phyloP scores from a whole-genome alignment of 2,797 vertebrate species.

The Pitangus sulphuratus region DNA sequence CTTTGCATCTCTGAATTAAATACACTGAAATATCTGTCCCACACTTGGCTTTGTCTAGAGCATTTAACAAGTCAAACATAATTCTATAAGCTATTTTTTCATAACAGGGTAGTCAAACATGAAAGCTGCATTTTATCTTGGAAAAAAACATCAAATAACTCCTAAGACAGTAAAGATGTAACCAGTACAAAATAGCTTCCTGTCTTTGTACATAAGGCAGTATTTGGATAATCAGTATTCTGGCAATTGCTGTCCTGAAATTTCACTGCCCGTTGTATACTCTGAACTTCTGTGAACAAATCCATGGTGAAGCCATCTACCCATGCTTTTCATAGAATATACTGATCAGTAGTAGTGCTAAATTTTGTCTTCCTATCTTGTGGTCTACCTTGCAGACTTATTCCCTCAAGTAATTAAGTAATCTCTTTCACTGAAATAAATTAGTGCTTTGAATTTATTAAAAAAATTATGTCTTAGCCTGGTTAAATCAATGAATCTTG shows the following conservation, averaged over 20 bases:
- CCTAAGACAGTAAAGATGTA: background rate
- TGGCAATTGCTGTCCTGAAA: background rate
- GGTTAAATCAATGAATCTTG: background rate
- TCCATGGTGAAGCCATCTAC: background rate
- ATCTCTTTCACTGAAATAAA: background rate
- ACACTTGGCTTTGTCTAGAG: background rate
- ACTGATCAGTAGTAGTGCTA: background rate
- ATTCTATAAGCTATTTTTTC: background rate
- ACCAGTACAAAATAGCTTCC: background rate
- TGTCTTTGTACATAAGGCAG: background rate
- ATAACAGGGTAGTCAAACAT: background rate
- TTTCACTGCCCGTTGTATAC: background rate
- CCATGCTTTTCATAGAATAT: background rate
- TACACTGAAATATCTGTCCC: background rate
- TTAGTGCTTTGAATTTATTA: background rate
- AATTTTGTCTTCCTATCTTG: background rate
- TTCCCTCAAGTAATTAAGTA: background rate
- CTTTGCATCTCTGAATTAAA: background rate
- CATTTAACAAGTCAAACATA: background rate
- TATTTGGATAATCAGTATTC: background rate
- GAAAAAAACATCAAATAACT: background rate
- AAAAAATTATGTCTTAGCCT: background rate
- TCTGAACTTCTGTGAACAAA: background rate
- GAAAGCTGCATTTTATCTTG: background rate
- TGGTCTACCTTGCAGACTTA: background rate